Base-by-base conservation (phyloP, 2,113 vertebrate species). In the Triplophysa siluroides region DNA sequence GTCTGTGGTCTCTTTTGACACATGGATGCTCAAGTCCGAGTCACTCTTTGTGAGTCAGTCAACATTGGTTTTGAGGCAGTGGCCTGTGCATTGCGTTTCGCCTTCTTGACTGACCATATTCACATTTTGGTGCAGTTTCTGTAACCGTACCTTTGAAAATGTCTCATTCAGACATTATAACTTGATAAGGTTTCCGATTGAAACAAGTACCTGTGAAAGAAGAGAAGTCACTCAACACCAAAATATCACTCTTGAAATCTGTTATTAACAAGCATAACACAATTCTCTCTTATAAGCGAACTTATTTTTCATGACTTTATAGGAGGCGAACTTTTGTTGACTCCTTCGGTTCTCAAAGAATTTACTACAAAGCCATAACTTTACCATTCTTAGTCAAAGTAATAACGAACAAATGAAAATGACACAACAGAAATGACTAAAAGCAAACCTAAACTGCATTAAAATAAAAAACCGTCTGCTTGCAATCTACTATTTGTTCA, bases 401-500 rank as follows among this genome's bases (percentile, higher is more conserved):
- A 54, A 56, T 14, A 3, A 56, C 7, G 6, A 72, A 11, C 69
- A 16, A 21, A 21, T n/a, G 19, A 56, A 19, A 9, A 54, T 0
- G 19, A 26, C 24, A 58, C 54, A 58, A 58, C 14, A 52, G 2
- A 52, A 52, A 16, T 52, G 4, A 5, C 50, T 33, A 0, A 33
- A 33, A 6, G 4, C 29, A 6, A 33, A 58, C 56, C 2, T 16
- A 29, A 5, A 63, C 6, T 12, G 21, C 19, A n/a, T 56, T n/a
- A 21, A 1, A 14, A 16, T 8, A 52, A 69, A 73, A 41, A 24
- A 6, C 6, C 43, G 19, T 24, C 58, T 67, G 38, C 56, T 18
- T 61, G 3, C 73, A 13, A 62, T 45, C 81, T 52, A 82, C 64
- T 58, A 78, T 77, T 84, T 29, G 77, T 85, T 86, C 73, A n/a